phyloP scores from a whole-genome alignment of 2,888 invertebrate genomes.

The Lomographa bimaculata region DNA sequence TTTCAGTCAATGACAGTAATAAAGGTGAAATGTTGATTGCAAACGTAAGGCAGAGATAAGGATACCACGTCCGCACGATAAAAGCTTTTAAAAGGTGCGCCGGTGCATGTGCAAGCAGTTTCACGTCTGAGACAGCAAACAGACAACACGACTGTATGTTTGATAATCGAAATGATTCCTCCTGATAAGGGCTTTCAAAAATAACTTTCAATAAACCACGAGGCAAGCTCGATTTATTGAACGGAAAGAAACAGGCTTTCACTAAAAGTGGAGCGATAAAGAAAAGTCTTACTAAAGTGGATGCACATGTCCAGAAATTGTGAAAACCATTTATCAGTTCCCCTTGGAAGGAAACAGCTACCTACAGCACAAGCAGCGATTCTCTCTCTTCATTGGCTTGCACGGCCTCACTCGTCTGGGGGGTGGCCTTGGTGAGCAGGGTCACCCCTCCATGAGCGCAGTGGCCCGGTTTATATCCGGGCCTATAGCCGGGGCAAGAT shows the following conservation, averaged over 20 bases:
- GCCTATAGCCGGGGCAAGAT: too few relatives aligned
- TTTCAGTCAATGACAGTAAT: conserved; percentile 45
- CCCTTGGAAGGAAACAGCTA: too few relatives aligned
- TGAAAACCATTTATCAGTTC: too few relatives aligned
- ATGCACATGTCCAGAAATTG: too few relatives aligned
- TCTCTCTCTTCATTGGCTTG: too few relatives aligned
- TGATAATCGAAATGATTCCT: conserved; percentile 23
- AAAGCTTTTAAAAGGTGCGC: conserved; percentile 25
- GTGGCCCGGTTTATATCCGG: too few relatives aligned
- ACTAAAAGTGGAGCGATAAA: background rate
- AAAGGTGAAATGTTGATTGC: conserved; percentile 53
- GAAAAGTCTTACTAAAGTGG: too few relatives aligned
- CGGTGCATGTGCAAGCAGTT: conserved; percentile 26
- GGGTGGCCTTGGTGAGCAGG: too few relatives aligned
- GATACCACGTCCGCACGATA: conserved; percentile 38
- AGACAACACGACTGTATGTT: conserved; percentile 27
- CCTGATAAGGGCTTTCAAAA: conserved; percentile 7
- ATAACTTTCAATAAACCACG: conserved; percentile 4
- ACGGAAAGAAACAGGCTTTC: background rate
- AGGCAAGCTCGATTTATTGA: background rate
- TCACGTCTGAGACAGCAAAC: conserved; percentile 23
- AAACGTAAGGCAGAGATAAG: conserved; percentile 61
- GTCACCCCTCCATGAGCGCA: too few relatives aligned
- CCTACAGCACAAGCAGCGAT: too few relatives aligned
- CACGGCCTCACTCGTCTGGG: too few relatives aligned